Percentiles rank a stretch among this genome's conserved stretches.
Conservation (phyloP, 2,888 invertebrate genomes). For the Metallyticus violacea region DNA sequence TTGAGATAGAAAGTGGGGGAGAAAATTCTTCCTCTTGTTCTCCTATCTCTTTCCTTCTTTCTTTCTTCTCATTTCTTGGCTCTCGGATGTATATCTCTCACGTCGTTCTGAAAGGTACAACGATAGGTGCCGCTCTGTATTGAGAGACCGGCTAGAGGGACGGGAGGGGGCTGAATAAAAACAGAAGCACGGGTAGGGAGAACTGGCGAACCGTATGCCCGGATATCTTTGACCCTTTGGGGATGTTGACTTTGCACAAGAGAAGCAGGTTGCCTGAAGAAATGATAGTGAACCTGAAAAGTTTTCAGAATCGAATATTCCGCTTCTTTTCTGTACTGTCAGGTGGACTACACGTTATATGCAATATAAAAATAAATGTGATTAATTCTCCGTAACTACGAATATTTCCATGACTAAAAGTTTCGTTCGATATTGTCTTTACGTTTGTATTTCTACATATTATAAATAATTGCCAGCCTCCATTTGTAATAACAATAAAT, state of each 20-base stretch:
- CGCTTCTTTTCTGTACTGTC: background rate
- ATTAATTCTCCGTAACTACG: too few relatives aligned
- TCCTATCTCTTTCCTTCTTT: background rate
- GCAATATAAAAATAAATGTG: too few relatives aligned
- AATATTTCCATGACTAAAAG: too few relatives aligned
- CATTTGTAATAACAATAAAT: too few relatives aligned
- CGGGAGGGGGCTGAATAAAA: background rate
- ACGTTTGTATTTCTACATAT: too few relatives aligned
- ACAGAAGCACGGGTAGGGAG: background rate
- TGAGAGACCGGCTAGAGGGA: background rate
- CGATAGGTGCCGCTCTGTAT: background rate
- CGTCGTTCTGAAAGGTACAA: background rate
- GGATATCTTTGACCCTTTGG: slow-evolving; percentile 21
- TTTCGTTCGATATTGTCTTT: too few relatives aligned
- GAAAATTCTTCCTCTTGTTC: background rate
- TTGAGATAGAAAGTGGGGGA: slow-evolving; percentile 2
- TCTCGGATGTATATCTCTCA: background rate
- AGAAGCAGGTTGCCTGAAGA: background rate
- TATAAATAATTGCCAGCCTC: too few relatives aligned
- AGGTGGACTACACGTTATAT: background rate
- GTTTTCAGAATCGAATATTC: slow-evolving; percentile 10
- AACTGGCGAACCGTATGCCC: background rate
- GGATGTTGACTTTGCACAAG: slow-evolving; percentile 23
- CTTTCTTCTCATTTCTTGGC: background rate
- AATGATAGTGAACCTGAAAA: background rate